Base-by-base conservation (phyloP, 2,888 invertebrate species). In the Lutraria lutraria region DNA sequence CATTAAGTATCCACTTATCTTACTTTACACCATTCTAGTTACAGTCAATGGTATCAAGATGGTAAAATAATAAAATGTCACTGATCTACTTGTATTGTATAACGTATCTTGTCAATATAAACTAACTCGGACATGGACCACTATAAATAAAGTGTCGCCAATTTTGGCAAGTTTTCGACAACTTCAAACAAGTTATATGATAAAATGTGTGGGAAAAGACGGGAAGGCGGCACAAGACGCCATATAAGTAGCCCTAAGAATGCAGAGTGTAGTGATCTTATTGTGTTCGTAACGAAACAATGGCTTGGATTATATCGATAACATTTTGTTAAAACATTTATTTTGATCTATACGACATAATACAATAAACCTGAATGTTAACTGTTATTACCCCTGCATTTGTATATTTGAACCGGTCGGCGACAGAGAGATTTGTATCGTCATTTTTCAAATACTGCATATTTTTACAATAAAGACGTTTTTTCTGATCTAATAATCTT, bases 151-250 rank as follows among this genome's bases (percentile, higher is more conserved):
- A 13, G 16, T 76, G 85, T 85, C 85, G 53, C 84, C 52, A 54
- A 16, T 21, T 54, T 85, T 85, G 85, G 85, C 85, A 85, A 25
- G 85, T 21, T 43, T 85, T 72, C 25, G 53, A 76, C 72, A 72
- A 52, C 68, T 83, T 83, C 52, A 83, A 85, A 31, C 85, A 56
- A 72, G 21, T 85, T 76, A 15, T 31, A 43, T 76, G 54, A 31
- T 79, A 53, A 56, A 34, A 54, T n/a, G n/a, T 79, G 85, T 85
- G 85, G 60, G 85, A 85, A 85, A 60, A 15, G 56, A 80, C 80
- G n/a, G 0, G 25, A 16, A 10, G 79, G 60, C 79, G 56, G 21
- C 76, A 81, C 6, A 31, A 6, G 34, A 19, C 76, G 76, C 15
- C 31, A 16, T 19, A 31, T 31, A 76, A 34, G 25, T 34, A 76